phyloP scores from a whole-genome alignment of 2,888 invertebrate species.

The Nomada lathburiana region DNA sequence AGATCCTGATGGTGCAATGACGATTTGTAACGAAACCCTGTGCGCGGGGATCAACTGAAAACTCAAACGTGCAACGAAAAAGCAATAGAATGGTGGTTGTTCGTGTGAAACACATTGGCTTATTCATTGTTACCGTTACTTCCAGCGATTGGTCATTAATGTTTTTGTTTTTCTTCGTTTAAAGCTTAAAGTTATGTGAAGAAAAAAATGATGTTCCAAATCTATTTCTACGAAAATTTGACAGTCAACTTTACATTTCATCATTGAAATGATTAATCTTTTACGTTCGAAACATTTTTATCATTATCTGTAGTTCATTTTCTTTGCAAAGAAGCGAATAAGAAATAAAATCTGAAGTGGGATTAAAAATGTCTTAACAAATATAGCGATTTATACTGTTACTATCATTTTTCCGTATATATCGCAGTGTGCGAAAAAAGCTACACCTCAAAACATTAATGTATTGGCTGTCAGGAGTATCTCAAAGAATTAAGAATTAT shows the following conservation, averaged over 20 bases:
- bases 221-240: too few species aligned
- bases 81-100: background rate
- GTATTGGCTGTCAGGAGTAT: too few species aligned
- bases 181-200: background rate
- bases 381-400: too few species aligned
- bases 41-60: conserved; percentile 50
- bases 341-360: background rate
- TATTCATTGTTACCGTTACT: background rate
- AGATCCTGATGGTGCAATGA: conserved; percentile 65
- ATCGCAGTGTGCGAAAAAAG: too few species aligned
- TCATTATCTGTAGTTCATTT: background rate
- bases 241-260: too few species aligned
- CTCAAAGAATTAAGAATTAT: too few species aligned
- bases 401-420: too few species aligned
- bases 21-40: conserved; percentile 62
- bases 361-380: too few species aligned
- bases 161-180: background rate
- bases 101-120: background rate
- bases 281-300: too few species aligned
- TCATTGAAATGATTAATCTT: too few species aligned
- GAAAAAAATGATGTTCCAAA: background rate
- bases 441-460: too few species aligned
- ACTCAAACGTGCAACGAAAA: conserved; percentile 50
- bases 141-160: background rate
- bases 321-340: background rate